Evolutionary conservation across 1,140 invertebrate genomes (phyloP), one percentile per base, ranked within the genome.

Genomic region (Lordiphosa stackelbergi): DNA sequence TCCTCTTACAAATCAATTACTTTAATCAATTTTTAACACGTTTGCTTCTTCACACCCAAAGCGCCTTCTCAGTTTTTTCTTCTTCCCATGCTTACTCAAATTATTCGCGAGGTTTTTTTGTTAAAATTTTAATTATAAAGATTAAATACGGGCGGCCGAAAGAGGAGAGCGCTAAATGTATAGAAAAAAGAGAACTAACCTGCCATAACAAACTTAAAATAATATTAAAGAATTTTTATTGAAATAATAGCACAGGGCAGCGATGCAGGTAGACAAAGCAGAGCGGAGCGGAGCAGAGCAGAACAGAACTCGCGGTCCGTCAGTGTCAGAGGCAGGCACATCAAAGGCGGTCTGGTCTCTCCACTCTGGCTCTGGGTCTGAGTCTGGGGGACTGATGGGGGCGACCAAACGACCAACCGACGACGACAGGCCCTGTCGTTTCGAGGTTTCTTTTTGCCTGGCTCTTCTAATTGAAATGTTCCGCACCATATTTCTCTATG

Each of bases 201-300:
- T 83, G 75, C 66, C 75, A 71, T 75, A 83, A 75, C 68, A 81
- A 81, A 83, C 75, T 83, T 68, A 58, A 83, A 81, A 81, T 81
- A 83, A 81, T 81, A 81, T 81, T 75, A 70, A 81, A 83, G 75
- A 81, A 81, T 81, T 83, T 81, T 83, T 81, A 77, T 83, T 81
- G 75, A 81, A 81, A 75, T 81, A 81, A 81, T 81, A 74, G 64
- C 64, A 31, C 10, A 12, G 31, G 43, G 43, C 57, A 61, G 62
- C 74, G 47, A 53, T 65, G 65, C 56, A 62, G 70, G 53, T 56
- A 69, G 47, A 60, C 13, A 16, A 51, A 19, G 8, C 24, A 47
- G 31, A 41, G 37, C 38, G n/a, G 31, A 41, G 37, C 38, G n/a
- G 34, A 16, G 13, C 19, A 47, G 38, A 48, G 19, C 10, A 36